Evolutionary conservation across 2,797 vertebrate species (phyloP).

Genomic region (Pantherophis alleghaniensis): DNA sequence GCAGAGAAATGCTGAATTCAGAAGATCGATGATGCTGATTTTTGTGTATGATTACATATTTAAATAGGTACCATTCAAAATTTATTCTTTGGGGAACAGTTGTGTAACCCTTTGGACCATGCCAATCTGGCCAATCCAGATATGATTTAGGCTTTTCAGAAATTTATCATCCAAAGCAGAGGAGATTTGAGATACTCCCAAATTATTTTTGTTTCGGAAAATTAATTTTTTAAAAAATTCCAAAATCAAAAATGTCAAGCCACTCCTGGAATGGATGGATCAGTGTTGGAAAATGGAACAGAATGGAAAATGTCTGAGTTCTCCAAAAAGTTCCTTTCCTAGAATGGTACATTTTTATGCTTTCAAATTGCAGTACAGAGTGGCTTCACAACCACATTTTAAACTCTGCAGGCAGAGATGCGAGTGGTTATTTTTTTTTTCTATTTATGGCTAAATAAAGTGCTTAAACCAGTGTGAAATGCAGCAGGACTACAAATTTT

Average conservation of each 20-base stretch:
- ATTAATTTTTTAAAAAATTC: background rate
- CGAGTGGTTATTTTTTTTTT: background rate
- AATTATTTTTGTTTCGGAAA: background rate
- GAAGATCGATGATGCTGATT: background rate
- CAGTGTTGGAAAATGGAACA: background rate
- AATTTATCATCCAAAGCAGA: background rate
- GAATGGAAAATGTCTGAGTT: background rate
- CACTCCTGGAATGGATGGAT: background rate
- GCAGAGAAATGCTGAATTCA: background rate
- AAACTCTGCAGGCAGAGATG: background rate
- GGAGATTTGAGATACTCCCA: background rate
- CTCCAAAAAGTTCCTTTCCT: background rate
- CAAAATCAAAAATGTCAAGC: background rate
- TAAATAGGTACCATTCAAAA: background rate
- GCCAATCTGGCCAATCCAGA: background rate
- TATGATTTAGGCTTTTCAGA: background rate
- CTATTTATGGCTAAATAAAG: background rate
- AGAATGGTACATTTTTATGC: background rate
- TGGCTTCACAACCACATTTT: background rate
- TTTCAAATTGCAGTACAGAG: background rate
- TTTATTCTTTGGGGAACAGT: background rate
- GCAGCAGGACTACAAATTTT: background rate
- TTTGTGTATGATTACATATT: background rate
- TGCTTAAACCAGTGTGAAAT: background rate
- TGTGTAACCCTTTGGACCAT: background rate